These are phyloP conservation scores for Drosophila differens DNA, from an alignment of 2,888 invertebrate genomes.

Conservation along the genomic window DNA sequence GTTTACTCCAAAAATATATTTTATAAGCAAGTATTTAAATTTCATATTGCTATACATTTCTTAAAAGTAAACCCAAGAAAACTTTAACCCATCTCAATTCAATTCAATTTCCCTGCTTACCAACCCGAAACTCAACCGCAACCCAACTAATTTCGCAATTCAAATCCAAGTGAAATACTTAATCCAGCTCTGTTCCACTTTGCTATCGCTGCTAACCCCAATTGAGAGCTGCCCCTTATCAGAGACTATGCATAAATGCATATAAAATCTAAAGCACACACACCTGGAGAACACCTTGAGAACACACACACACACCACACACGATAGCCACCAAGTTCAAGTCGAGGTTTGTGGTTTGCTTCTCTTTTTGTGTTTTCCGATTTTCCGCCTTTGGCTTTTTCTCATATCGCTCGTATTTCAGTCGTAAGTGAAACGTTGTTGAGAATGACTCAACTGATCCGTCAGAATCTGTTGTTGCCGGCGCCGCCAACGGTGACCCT, in stretches of 20 bases:
- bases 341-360: conserved; percentile 39
- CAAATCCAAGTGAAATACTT: conserved; percentile 5
- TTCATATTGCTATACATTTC: neutral
- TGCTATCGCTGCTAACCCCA: conserved; percentile 34
- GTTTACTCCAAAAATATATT: too few species aligned
- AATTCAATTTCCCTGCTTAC: neutral
- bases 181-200: conserved; percentile 9
- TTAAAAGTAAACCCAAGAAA: neutral
- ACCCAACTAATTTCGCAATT: conserved; percentile 1
- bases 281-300: conserved; percentile 50
- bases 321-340: conserved; percentile 69
- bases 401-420: conserved; percentile 26
- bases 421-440: conserved; percentile 58
- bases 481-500: conserved; percentile 53
- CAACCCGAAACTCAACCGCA: neutral
- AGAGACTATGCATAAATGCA: conserved; percentile 41
- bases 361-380: conserved; percentile 22
- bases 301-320: conserved; percentile 12
- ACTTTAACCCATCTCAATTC: neutral
- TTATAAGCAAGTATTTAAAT: neutral
- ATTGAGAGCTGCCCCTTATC: conserved; percentile 39
- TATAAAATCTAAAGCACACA: conserved; percentile 26
- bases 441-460: conserved; percentile 66
- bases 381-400: conserved; percentile 28
- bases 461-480: conserved; percentile 64